Evolutionary conservation across 1,140 invertebrate species (phyloP).

Genomic region (Drosophila oshimai): DNA sequence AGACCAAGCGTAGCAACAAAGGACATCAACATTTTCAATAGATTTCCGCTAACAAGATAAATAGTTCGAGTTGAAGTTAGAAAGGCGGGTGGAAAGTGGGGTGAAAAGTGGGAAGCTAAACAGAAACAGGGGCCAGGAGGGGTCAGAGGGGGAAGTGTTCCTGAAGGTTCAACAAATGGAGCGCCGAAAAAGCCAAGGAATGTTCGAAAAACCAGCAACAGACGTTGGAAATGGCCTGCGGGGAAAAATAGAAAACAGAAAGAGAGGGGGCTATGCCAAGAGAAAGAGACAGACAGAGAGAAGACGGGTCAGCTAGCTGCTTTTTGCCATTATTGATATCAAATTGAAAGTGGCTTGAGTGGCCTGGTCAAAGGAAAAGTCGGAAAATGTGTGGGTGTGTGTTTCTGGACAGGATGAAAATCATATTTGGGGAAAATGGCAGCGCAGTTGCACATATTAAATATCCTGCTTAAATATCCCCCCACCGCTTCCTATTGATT

Average conservation of each 20-base stretch:
- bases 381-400: constrained; percentile 4
- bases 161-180: constrained; percentile 53
- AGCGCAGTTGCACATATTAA: constrained; percentile 55
- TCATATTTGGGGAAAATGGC: constrained; percentile 28
- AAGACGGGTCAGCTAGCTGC: background rate
- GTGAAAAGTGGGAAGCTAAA: background rate
- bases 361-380: constrained; percentile 34
- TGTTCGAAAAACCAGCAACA: constrained; percentile 44
- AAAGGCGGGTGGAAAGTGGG: background rate
- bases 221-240: constrained; percentile 47
- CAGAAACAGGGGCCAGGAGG: background rate
- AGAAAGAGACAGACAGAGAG: background rate
- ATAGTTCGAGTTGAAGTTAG: constrained; percentile 65
- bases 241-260: background rate
- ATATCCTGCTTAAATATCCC: constrained; percentile 80
- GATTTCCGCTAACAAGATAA: constrained; percentile 79
- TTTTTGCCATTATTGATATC: constrained; percentile 50
- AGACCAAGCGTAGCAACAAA: constrained; percentile 30
- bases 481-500: constrained; percentile 65
- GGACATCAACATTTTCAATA: constrained; percentile 77
- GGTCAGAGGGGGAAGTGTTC: constrained; percentile 20
- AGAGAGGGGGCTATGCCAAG: background rate
- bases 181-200: constrained; percentile 18
- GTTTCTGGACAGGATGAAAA: constrained; percentile 10
- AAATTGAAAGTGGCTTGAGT: constrained; percentile 60